Evolutionary conservation across 2,113 vertebrate genomes (phyloP).

Genomic region (Engraulis encrasicolus): DNA sequence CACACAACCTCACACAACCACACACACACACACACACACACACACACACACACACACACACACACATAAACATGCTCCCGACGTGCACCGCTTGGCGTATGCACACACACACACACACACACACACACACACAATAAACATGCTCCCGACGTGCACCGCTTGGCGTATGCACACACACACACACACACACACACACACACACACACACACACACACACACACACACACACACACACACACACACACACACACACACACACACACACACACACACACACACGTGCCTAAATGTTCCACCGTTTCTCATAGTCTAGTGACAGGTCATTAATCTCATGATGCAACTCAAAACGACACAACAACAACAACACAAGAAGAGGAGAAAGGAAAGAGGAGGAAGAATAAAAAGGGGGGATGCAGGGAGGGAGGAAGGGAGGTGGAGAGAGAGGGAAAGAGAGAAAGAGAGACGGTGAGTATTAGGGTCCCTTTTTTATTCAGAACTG

Average conservation of each 20-base stretch:
- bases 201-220: conserved; percentile 40
- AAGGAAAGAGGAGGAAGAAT: background rate
- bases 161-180: conserved; percentile 40
- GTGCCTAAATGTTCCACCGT: conserved; percentile 56
- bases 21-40: conserved; percentile 37
- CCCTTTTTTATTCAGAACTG: conserved; percentile 24
- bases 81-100: conserved; percentile 19
- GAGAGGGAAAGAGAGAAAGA: background rate
- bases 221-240: conserved; percentile 36
- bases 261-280: conserved; percentile 55
- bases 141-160: conserved; percentile 48
- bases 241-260: conserved; percentile 52
- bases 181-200: conserved; percentile 9
- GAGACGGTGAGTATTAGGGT: background rate
- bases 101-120: conserved; percentile 42
- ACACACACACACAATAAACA: background rate
- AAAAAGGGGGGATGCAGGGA: background rate
- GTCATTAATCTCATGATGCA: conserved; percentile 49
- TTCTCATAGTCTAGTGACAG: conserved; percentile 43
- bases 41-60: conserved; percentile 23
- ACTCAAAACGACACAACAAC: conserved; percentile 30
- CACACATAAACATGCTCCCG: conserved; percentile 43
- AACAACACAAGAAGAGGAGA: background rate
- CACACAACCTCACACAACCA: conserved; percentile 23
- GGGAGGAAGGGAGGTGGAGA: background rate